Evolutionary conservation across 2,888 invertebrate species (phyloP).

Genomic region (Ashinkailepas kermadecensis): DNA sequence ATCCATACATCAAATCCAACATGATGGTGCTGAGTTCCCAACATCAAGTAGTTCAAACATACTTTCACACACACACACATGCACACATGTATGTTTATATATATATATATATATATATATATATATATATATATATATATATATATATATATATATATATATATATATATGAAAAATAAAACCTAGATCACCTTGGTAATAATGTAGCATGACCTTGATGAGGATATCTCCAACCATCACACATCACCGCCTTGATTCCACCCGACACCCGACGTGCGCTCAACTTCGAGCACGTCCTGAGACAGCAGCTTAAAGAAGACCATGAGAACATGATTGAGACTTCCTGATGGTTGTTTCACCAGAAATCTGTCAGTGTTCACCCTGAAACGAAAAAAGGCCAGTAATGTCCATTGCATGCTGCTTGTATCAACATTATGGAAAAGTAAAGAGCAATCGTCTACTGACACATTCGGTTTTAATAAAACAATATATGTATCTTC

Average conservation of each 20-base stretch:
- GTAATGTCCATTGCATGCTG: no score
- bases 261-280: no score
- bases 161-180: background rate
- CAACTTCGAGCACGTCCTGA: background rate
- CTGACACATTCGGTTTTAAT: no score
- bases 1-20: no score
- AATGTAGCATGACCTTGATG: background rate
- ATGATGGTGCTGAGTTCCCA: background rate
- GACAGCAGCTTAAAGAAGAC: background rate
- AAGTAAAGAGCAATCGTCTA: no score
- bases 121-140: slow-evolving; percentile 24
- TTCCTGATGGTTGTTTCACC: background rate
- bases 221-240: no score
- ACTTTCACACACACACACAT: slow-evolving; percentile 10
- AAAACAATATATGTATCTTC: no score
- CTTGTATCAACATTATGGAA: no score
- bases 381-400: no score
- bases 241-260: no score
- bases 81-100: slow-evolving; percentile 15
- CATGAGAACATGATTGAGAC: background rate
- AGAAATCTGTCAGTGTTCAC: background rate
- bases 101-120: slow-evolving; percentile 26
- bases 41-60: slow-evolving; percentile 21
- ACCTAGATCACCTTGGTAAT: background rate
- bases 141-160: background rate